phyloP scores from a whole-genome alignment of 1,140 invertebrate genomes.

The Conopomorpha cramerella region DNA sequence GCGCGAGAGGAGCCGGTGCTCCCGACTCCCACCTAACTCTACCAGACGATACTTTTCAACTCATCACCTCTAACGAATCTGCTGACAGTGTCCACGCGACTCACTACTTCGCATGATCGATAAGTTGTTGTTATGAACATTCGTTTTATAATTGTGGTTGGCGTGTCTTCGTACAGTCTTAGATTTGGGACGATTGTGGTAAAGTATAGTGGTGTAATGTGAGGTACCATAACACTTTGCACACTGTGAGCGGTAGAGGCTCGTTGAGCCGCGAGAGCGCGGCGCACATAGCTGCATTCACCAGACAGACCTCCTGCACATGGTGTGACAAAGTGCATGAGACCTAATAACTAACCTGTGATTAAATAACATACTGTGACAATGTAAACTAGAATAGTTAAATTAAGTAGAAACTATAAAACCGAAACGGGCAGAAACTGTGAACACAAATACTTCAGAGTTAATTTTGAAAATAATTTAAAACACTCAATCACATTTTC shows the following conservation, averaged over 20 bases:
- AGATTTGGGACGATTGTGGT: slow-evolving; percentile 20
- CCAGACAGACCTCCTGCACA: slow-evolving; percentile 17
- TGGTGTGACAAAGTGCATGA: slow-evolving; percentile 56
- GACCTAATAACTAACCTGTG: not conserved
- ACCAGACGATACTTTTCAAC: slow-evolving; percentile 37
- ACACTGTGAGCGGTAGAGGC: slow-evolving; percentile 26
- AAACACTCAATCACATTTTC: no score
- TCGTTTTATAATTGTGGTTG: slow-evolving; percentile 5
- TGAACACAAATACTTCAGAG: no score
- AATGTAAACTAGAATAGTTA: slow-evolving; percentile 4
- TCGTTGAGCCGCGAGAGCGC: no score
- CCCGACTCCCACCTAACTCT: slow-evolving; percentile 15
- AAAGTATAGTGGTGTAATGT: slow-evolving; percentile 14
- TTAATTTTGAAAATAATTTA: no score
- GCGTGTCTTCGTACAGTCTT: slow-evolving; percentile 15
- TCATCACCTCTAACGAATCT: no score
- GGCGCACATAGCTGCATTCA: slow-evolving; percentile 4
- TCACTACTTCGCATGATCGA: slow-evolving; percentile 48
- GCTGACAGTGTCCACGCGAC: slow-evolving; percentile 47
- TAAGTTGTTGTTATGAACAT: slow-evolving; percentile 26
- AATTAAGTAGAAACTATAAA: not conserved
- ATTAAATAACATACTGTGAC: no score
- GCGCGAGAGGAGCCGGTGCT: slow-evolving; percentile 49
- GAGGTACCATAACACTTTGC: slow-evolving; percentile 51
- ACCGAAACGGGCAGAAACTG: slow-evolving; percentile 1